Evolutionary conservation across 2,113 vertebrate genomes (phyloP).

Genomic region (Pelecanoides urinatrix): DNA sequence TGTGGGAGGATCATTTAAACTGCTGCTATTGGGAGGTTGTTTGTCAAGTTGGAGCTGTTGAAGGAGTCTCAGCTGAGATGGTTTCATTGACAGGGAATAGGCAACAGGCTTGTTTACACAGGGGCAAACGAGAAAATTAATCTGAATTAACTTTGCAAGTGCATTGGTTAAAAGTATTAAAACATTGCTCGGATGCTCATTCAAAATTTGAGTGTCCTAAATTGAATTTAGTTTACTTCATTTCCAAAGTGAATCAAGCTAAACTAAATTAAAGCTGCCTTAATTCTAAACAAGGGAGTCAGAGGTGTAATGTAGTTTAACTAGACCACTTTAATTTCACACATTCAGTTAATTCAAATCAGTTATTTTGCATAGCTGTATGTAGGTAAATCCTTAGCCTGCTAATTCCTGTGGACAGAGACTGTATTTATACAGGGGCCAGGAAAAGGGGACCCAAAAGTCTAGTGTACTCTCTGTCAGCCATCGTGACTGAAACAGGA

Average conservation of each 20-base stretch:
- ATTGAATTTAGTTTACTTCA: constrained; percentile 53
- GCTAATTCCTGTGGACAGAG: background rate
- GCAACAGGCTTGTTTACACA: background rate
- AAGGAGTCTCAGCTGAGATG: background rate
- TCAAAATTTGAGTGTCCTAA: constrained; percentile 37
- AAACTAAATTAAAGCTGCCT: constrained; percentile 54
- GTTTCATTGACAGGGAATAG: constrained; percentile 11
- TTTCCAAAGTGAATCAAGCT: constrained; percentile 59
- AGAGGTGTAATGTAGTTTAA: constrained; percentile 43
- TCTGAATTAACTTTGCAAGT: constrained; percentile 42
- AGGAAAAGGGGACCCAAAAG: background rate
- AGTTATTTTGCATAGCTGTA: background rate
- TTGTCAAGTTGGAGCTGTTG: background rate
- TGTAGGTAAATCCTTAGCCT: background rate
- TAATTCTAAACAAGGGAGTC: constrained; percentile 43
- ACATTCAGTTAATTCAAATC: constrained; percentile 16
- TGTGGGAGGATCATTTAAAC: constrained; percentile 5
- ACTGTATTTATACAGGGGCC: background rate
- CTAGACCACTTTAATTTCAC: constrained; percentile 17
- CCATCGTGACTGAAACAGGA: background rate
- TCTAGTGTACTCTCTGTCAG: background rate
- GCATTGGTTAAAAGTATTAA: constrained; percentile 44
- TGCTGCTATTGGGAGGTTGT: background rate
- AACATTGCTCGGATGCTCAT: constrained; percentile 31
- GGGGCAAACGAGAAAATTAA: constrained; percentile 19